phyloP scores from a whole-genome alignment of 92 coral and sea anemone species.

The Desmophyllum pertusum region DNA sequence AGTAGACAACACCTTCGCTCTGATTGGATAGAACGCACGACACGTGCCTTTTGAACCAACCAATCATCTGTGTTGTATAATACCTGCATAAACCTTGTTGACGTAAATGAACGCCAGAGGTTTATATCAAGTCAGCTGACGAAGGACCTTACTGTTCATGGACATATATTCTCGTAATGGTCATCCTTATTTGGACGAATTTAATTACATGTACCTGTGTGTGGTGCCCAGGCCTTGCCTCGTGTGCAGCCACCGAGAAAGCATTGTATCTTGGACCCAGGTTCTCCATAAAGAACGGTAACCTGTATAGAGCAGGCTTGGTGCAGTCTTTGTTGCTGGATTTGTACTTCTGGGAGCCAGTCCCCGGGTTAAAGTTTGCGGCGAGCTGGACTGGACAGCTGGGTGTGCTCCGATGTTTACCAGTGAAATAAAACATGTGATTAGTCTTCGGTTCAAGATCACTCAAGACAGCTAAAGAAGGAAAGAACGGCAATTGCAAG shows the following conservation, averaged over 20 bases:
- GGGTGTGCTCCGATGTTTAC: slow-evolving; percentile 76
- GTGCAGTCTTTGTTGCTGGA: slow-evolving; percentile 54
- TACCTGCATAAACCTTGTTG: too few species aligned
- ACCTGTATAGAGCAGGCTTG: slow-evolving; percentile 59
- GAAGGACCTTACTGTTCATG: too few species aligned
- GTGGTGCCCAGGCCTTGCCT: slow-evolving; percentile 98
- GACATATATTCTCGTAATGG: too few species aligned
- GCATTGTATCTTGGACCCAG: slow-evolving; percentile 92
- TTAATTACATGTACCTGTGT: too few species aligned
- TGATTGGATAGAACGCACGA: too few species aligned
- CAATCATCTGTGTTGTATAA: too few species aligned
- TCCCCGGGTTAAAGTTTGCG: slow-evolving; percentile 85
- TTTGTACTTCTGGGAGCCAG: slow-evolving; percentile 82
- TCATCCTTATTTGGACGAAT: too few species aligned
- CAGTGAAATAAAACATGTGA: slow-evolving; percentile 87
- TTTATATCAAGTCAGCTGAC: too few species aligned
- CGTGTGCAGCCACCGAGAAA: slow-evolving; percentile 92
- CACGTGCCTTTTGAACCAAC: too few species aligned
- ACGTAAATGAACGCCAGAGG: too few species aligned
- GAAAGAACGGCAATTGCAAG: not conserved
- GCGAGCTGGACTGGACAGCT: slow-evolving; percentile 87
- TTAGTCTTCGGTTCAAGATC: slow-evolving; percentile 69
- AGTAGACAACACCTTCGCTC: too few species aligned
- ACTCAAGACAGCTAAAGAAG: slow-evolving; percentile 62
- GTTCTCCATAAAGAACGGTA: slow-evolving; percentile 87